Base-by-base conservation (phyloP, 2,113 vertebrate species). In the Gadus macrocephalus region DNA sequence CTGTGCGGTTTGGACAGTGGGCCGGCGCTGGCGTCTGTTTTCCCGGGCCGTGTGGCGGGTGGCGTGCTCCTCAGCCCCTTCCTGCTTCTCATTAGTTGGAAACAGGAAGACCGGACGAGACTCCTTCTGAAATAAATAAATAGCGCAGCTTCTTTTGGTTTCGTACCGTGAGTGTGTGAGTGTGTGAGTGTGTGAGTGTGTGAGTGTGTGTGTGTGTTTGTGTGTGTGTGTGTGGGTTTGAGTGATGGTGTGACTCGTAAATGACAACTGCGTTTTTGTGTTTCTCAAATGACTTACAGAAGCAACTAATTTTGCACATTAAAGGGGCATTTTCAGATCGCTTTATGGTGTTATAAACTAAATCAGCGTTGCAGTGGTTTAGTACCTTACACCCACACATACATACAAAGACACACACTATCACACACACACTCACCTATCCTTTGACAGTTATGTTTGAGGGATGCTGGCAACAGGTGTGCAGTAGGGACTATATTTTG, bases 381-480 rank as follows among this genome's bases (percentile, higher is more conserved):
- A 53, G 38, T 9, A 69, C 35, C 68, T 27, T 53, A 62, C 67
- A 60, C 28, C 15, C 78, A 85, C 78, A 79, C 74, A 70, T 70
- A 73, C 69, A 49, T n/a, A 66, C 35, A 49, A 17, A 53, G 63
- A 53, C 16, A 62, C 62, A 70, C n/a, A 56, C 68, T 66, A 15
- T 22, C 53, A 64, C 49, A 75, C 69, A 73, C 81, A 76, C 70
- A 64, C 71, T 81, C 77, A 78, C 73, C 76, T 81, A 71, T 82
- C 79, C 80, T 78, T 73, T 82, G 87, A 89, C 82, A 91, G 85
- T 86, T 76, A 85, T 74, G 72, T 79, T 85, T 74, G 88, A 93
- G 92, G 81, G 84, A 94, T 92, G 80, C 27, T 83, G 87, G 90
- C 92, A 92, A 94, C 92, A 94, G 86, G 93, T 93, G 91, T 92